These are phyloP conservation scores for Mustela nigripes DNA, from an alignment of 2,113 vertebrate species.

Conservation along the genomic window DNA sequence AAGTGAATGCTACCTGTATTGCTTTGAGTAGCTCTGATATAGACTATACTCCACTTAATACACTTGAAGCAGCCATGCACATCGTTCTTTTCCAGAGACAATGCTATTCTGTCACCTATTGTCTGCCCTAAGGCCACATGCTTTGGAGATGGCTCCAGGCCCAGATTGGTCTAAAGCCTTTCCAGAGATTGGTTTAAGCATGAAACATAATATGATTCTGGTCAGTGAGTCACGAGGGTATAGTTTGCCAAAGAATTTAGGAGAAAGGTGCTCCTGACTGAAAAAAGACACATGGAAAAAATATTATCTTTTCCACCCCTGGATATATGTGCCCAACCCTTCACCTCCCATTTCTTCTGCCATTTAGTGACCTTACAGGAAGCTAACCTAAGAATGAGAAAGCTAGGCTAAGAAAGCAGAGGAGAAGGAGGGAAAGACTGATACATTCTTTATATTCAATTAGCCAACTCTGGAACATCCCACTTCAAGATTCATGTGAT, in stretches of 20 bases:
- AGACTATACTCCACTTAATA: slow-evolving; percentile 45
- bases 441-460: background rate
- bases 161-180: slow-evolving; percentile 22
- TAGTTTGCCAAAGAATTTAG: slow-evolving; percentile 22
- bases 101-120: background rate
- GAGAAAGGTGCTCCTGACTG: background rate
- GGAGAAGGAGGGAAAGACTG: background rate
- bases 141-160: slow-evolving; percentile 46
- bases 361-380: background rate
- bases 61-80: background rate
- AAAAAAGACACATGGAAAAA: background rate
- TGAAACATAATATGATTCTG: slow-evolving; percentile 42
- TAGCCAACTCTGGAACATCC: slow-evolving; percentile 5
- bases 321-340: background rate
- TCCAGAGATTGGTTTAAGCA: background rate
- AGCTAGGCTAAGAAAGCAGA: background rate
- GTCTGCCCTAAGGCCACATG: background rate
- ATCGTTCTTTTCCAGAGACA: background rate
- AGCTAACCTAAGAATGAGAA: background rate
- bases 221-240: background rate
- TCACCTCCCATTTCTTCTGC: slow-evolving; percentile 20
- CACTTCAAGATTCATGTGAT: slow-evolving; percentile 18
- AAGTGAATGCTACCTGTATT: background rate
- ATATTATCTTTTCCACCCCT: background rate
- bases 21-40: slow-evolving; percentile 52